Conservation (phyloP, 92 coral and sea anemone genomes). For the Nematostella vectensis region DNA sequence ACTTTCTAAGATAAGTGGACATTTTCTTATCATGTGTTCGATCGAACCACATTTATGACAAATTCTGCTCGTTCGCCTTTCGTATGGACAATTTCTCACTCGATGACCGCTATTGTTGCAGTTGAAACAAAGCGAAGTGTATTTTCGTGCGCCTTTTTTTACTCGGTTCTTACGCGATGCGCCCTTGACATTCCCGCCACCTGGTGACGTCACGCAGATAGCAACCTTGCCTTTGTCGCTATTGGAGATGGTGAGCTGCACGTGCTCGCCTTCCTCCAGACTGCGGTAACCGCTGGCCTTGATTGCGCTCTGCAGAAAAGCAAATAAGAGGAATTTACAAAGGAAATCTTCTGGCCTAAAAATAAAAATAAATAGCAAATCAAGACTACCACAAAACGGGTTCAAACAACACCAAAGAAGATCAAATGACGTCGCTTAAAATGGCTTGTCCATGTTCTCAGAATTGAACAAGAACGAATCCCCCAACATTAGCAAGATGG, state of each 20-base stretch:
- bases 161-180: constrained; percentile 65
- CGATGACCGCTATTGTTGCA: constrained; percentile 83
- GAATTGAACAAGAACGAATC: no score
- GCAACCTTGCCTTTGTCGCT: constrained; percentile 84
- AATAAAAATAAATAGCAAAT: constrained; percentile 9
- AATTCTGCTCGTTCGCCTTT: constrained; percentile 34
- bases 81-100: constrained; percentile 70
- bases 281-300: constrained; percentile 79
- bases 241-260: constrained; percentile 57
- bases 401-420: no score
- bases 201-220: constrained; percentile 64
- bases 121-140: constrained; percentile 85
- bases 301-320: constrained; percentile 70
- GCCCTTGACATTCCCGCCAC: constrained; percentile 72
- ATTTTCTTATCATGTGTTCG: constrained; percentile 70
- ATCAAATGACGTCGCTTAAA: no score
- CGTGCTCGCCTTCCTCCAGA: constrained; percentile 82
- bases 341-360: background rate
- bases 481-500: no score
- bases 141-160: constrained; percentile 91
- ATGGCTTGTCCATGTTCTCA: no score
- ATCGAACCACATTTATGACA: constrained; percentile 91
- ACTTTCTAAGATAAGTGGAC: constrained; percentile 43
- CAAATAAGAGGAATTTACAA: background rate
- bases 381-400: no score